Evolutionary conservation across 2,888 invertebrate genomes (phyloP), one percentile per base, ranked within the genome.

Genomic region (Prosopocoilus inquinatus): DNA sequence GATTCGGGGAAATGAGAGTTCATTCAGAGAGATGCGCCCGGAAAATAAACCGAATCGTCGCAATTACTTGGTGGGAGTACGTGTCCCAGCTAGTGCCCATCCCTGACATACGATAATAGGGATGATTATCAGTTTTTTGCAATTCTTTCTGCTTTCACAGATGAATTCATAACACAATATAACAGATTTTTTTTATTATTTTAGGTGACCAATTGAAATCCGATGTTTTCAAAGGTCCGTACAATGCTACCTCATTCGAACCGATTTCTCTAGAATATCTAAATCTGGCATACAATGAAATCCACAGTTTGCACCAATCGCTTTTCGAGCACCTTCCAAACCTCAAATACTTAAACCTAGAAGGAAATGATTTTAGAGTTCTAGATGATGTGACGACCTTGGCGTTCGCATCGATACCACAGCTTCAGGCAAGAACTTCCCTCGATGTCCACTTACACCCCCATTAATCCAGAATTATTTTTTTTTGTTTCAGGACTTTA

Each of bases 151-250:
- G 5, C 4, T 28, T 28, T 28, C 1, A 28, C 4, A 5, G 5
- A 28, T 28, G 8, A 39, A 39, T n/a, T 13, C 8, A 12, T 38
- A 12, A 38, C 5, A 38, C 2, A 38, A 4, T 7, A 9, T 0
- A 13, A 12, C 9, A 39, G 9, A 9, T 39, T 12, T 5, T 12
- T 39, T 39, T 50, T 43, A 3, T 20, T 11, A 43, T 64, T 56
- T 53, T 71, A 84, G 85, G 82, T n/a, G 84, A 86, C 52, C 81
- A 82, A 38, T 69, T 88, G 36, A 78, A 81, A 46, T 79, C 84
- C 13, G 85, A 86, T 64, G 81, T 86, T 54, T 88, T 88, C 73
- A 84, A 84, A 67, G 88, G 88, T 0, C 83, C 83, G 0, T 87
- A 84, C 70, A 80, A 80, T 57, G 75, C 79, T 51, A 75, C 75